These are phyloP conservation scores for Hyalella azteca DNA, from an alignment of 2,888 invertebrate species.

Conservation along the genomic window DNA sequence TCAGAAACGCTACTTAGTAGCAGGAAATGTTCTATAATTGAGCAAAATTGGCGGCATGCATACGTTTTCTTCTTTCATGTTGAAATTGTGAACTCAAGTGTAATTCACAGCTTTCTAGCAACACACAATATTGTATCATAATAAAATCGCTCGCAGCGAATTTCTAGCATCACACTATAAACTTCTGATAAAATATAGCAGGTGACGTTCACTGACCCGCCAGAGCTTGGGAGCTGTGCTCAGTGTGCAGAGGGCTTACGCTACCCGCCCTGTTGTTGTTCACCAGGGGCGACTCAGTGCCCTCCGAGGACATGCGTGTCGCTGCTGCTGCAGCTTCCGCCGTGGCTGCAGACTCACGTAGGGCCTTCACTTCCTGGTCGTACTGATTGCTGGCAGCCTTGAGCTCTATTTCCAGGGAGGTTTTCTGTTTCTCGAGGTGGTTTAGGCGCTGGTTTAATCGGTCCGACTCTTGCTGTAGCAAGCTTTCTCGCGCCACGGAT, in stretches of 20 bases:
- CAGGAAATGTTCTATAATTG: too few species aligned
- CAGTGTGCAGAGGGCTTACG: neutral
- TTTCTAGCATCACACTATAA: too few species aligned
- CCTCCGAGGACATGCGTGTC: neutral
- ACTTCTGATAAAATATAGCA: too few species aligned
- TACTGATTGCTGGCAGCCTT: conserved; percentile 83
- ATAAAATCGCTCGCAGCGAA: too few species aligned
- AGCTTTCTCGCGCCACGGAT: conserved; percentile 71
- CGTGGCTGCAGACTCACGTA: conserved; percentile 82
- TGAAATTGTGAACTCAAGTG: too few species aligned
- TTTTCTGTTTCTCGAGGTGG: conserved; percentile 85
- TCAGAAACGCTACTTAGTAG: too few species aligned
- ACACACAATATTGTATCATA: too few species aligned
- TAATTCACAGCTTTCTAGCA: too few species aligned
- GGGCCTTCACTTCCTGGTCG: conserved; percentile 71
- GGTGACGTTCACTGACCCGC: neutral
- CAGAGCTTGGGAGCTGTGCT: conserved; percentile 8
- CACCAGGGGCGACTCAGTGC: neutral
- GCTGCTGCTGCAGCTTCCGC: conserved; percentile 82
- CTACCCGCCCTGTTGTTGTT: conserved; percentile 24
- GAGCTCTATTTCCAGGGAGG: conserved; percentile 81
- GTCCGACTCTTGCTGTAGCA: conserved; percentile 76
- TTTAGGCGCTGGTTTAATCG: conserved; percentile 81
- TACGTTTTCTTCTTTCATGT: too few species aligned
- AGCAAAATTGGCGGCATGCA: too few species aligned